Evolutionary conservation across 1,140 invertebrate species (phyloP), one percentile per base, ranked within the genome.

Genomic region (Heliconius eleuchia): DNA sequence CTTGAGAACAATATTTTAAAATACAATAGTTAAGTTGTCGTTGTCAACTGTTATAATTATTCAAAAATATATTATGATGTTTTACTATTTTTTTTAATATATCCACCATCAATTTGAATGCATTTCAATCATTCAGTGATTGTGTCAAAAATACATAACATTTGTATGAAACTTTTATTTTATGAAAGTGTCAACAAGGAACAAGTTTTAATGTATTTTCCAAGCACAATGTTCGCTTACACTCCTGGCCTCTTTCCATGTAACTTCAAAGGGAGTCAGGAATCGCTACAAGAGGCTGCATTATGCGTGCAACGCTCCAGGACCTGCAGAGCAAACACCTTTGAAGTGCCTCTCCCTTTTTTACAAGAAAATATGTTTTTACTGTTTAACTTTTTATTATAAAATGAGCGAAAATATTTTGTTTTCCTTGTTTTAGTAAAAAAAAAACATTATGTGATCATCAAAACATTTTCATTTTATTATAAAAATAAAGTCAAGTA

Each of bases 151-250:
- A 76, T 70, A 46, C 42, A 46, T 46, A 46, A 46, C 42, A 4
- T 46, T 46, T 46, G 18, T 70, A 46, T 70, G 39, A 66, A 27
- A 27, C 13, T 16, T 30, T 76, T 34, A 30, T 76, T 34, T 70
- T 2, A 75, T 39, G 18, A 66, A 39, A 60, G 74, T 37, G 18
- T 27, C 55, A 39, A 75, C 37, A 60, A 39, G n/a, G 5, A 52
- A 37, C 30, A 60, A 7, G n/a, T n/a, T 75, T 37, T 19, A 75
- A 37, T 42, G 37, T 60, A 74, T 74, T 75, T 66, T 27, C 9
- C 57, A 30, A 30, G 57, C 2, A 66, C 9, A 66, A 66, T 66
- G 27, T 66, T 30, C 57, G 23, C 23, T 66, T 16, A 27, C 60
- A 66, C 60, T 66, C 60, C 60, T 30, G 23, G 60, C 27, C 11